These are phyloP conservation scores for Jacana jacana DNA, from an alignment of 2,113 vertebrate species.

Conservation along the genomic window DNA sequence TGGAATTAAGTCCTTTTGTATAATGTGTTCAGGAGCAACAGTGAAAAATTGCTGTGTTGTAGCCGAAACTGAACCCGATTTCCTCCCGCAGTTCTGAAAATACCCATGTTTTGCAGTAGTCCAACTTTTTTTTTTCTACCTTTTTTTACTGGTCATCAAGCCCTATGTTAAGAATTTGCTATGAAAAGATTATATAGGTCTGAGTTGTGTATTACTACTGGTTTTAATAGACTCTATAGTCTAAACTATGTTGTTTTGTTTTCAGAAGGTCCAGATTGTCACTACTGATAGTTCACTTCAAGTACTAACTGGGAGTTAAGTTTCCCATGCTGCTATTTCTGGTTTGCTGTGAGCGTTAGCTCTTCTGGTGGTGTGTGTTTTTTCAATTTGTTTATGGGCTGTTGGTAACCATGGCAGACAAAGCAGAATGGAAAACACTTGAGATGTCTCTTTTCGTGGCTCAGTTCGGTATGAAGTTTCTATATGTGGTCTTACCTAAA, in stretches of 20 bases:
- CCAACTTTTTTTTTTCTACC: no score
- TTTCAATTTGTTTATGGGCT: conserved; percentile 3
- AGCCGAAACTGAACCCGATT: background rate
- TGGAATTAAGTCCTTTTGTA: background rate
- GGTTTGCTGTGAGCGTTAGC: conserved; percentile 2
- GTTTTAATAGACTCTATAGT: background rate
- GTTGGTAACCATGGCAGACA: conserved; percentile 38
- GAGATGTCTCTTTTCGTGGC: background rate
- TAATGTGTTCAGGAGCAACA: background rate
- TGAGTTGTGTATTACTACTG: background rate
- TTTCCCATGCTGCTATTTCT: conserved; percentile 61
- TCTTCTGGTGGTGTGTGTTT: background rate
- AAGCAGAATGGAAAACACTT: background rate
- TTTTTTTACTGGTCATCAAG: background rate
- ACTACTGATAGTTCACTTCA: background rate
- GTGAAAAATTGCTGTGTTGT: background rate
- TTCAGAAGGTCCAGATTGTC: background rate
- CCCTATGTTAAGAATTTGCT: background rate
- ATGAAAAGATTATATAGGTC: background rate
- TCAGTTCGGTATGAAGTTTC: background rate
- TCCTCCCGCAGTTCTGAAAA: background rate
- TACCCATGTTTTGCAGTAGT: background rate
- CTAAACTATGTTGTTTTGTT: background rate
- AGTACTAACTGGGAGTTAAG: background rate
- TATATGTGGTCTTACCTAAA: background rate